Evolutionary conservation across 2,888 invertebrate species (phyloP).

Genomic region (Megastigmus dorsalis): DNA sequence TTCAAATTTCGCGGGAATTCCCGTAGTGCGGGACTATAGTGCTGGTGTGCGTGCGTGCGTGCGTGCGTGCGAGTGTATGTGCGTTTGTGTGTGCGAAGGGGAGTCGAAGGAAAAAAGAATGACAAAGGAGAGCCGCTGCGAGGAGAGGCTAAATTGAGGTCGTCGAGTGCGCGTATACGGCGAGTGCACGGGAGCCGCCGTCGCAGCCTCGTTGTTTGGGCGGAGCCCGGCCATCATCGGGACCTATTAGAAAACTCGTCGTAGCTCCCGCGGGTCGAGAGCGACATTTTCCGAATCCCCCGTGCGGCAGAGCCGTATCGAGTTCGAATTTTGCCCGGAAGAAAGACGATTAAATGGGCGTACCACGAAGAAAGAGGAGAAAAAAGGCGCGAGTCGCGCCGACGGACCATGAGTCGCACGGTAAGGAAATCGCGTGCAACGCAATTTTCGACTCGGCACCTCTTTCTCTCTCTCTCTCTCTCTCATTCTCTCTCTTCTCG

Average conservation of each 20-base stretch:
- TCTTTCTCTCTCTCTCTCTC: not conserved
- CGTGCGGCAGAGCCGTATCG: not conserved
- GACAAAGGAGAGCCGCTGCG: not conserved
- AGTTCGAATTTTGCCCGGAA: constrained; percentile 12
- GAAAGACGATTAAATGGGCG: constrained; percentile 55
- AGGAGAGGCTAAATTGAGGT: constrained; percentile 40
- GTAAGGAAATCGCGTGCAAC: constrained; percentile 40
- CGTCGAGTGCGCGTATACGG: constrained; percentile 18
- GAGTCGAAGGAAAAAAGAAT: too few species aligned
- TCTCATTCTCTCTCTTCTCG: not conserved
- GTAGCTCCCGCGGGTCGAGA: not conserved
- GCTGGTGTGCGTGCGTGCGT: not conserved
- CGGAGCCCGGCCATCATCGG: too few species aligned
- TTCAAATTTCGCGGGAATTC: constrained; percentile 16
- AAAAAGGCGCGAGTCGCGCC: constrained; percentile 51
- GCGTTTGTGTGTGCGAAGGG: not conserved
- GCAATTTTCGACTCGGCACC: too few species aligned
- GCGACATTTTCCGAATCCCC: not conserved
- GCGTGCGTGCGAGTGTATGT: not conserved
- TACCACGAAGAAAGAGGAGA: constrained; percentile 50
- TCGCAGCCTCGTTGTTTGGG: constrained; percentile 13
- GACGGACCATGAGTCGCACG: constrained; percentile 40
- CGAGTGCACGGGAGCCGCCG: not conserved
- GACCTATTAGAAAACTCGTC: too few species aligned
- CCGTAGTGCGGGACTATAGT: not conserved